phyloP scores from a whole-genome alignment of 2,113 vertebrate species.

The Daphoenositta chrysoptera region DNA sequence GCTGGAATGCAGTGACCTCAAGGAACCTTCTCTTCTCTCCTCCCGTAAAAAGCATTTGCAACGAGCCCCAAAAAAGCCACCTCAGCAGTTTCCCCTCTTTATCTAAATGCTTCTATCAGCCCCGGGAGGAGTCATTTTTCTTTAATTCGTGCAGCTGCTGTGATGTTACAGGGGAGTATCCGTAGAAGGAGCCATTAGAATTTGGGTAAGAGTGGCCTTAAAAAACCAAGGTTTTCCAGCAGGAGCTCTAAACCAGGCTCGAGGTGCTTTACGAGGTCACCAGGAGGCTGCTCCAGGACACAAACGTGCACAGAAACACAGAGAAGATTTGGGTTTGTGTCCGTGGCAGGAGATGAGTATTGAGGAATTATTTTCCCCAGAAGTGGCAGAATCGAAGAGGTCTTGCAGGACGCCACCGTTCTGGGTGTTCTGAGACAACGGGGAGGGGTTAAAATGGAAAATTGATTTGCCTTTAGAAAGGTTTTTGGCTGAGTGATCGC shows the following conservation, averaged over 20 bases:
- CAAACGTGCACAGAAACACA: not conserved
- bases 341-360: not conserved
- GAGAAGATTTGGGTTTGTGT: not conserved
- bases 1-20: not conserved
- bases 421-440: not conserved
- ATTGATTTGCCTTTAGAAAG: not conserved
- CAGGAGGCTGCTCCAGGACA: not conserved
- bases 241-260: not conserved
- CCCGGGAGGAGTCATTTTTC: not conserved
- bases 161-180: not conserved
- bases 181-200: not conserved
- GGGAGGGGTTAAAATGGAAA: not conserved
- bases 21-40: not conserved
- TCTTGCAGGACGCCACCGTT: fast-evolving
- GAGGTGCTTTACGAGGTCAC: not conserved
- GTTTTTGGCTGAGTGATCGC: not conserved
- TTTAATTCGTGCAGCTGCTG: not conserved
- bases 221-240: too few relatives aligned
- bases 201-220: not conserved
- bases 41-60: not conserved
- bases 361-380: not conserved
- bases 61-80: not conserved
- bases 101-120: not conserved
- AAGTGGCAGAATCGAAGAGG: not conserved
- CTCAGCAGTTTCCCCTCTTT: not conserved